phyloP scores from a whole-genome alignment of 2,888 invertebrate species.

The Crepidodera aurea region DNA sequence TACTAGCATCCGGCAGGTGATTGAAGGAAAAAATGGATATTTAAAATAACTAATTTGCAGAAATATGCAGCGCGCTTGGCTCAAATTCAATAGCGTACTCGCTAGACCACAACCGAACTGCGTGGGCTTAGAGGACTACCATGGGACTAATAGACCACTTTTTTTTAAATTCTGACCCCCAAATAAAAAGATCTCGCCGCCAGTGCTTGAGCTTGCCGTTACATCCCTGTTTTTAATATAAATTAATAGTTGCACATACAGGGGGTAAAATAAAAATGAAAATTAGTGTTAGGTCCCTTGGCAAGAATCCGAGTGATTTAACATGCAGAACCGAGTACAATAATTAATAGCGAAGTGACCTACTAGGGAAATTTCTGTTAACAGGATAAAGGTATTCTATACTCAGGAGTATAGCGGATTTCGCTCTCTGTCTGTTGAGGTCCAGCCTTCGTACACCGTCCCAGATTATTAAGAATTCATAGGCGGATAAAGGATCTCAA shows the following conservation, averaged over 20 bases:
- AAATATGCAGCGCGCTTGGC: too few relatives aligned
- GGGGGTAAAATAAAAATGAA: constrained; percentile 16
- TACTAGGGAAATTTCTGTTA: constrained; percentile 29
- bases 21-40: too few relatives aligned
- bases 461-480: constrained; percentile 13
- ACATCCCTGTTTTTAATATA: constrained; percentile 12
- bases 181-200: too few relatives aligned
- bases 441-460: constrained; percentile 1
- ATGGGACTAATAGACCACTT: too few relatives aligned
- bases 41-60: too few relatives aligned
- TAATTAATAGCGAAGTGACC: constrained; percentile 27
- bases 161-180: too few relatives aligned
- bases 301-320: constrained; percentile 28
- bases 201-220: neutral
- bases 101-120: too few relatives aligned
- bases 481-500: constrained; percentile 2
- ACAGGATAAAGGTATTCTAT: constrained; percentile 25
- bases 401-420: constrained; percentile 21
- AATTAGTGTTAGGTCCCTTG: constrained; percentile 17
- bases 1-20: too few relatives aligned
- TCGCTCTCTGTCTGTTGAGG: constrained; percentile 2
- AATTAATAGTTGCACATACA: constrained; percentile 20
- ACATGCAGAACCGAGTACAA: constrained; percentile 26
- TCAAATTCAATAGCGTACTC: too few relatives aligned
- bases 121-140: too few relatives aligned